Percentiles rank a stretch among this genome's conserved stretches.
Evolutionary conservation across 2,797 vertebrate species (phyloP).

Genomic region (Naso thynnoides): DNA sequence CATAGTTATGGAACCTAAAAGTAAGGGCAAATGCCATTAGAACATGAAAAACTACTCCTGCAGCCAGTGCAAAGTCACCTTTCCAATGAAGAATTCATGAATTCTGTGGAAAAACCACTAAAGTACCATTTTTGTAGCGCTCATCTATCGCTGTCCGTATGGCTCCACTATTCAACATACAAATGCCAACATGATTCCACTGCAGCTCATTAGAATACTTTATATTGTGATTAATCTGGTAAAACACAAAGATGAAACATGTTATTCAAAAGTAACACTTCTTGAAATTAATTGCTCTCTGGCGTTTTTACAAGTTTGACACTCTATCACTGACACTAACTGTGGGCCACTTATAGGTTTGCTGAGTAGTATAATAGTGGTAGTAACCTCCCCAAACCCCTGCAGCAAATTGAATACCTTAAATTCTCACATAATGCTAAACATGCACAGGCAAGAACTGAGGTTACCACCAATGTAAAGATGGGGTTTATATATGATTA

Average conservation of each 20-base stretch:
- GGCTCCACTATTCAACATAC: constrained; percentile 90
- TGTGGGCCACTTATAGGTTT: background rate
- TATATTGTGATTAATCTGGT: constrained; percentile 89
- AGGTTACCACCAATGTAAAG: background rate
- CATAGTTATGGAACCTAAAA: constrained; percentile 88
- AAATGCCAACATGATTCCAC: constrained; percentile 92
- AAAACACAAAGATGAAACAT: constrained; percentile 3
- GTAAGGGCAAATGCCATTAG: background rate
- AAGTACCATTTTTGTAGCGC: constrained; percentile 84
- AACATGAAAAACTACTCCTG: background rate
- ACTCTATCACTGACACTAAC: too few species aligned
- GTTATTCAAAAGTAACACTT: background rate
- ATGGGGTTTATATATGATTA: background rate
- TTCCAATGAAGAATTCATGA: background rate
- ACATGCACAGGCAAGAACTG: background rate
- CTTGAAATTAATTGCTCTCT: background rate
- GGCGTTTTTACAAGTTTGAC: too few species aligned
- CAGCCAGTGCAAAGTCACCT: background rate
- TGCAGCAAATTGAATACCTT: background rate
- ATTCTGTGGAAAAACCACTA: background rate
- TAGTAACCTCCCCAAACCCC: background rate
- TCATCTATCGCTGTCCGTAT: constrained; percentile 90
- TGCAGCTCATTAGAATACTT: constrained; percentile 76
- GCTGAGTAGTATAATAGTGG: background rate
- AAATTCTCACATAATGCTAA: background rate